Evolutionary conservation across 2,113 vertebrate species (phyloP).

Genomic region (Chelonoidis abingdonii): DNA sequence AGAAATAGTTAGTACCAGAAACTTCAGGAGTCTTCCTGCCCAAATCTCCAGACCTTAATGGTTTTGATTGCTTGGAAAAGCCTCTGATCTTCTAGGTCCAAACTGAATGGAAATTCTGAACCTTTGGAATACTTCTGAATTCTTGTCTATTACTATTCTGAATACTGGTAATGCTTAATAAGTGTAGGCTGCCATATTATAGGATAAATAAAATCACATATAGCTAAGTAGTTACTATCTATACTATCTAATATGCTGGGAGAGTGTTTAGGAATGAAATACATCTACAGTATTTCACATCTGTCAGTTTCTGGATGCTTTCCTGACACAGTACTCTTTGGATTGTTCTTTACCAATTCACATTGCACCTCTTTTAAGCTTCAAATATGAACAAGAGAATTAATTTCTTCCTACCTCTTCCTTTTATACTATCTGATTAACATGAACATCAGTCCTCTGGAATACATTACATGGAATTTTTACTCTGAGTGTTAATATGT

Average conservation of each 20-base stretch:
- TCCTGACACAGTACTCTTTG: slow-evolving; percentile 38
- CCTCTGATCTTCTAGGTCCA: not conserved
- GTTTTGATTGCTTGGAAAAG: not conserved
- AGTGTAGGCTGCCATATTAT: not conserved
- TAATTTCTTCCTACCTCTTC: slow-evolving; percentile 55
- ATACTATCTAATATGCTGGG: slow-evolving; percentile 9
- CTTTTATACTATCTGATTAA: slow-evolving; percentile 24
- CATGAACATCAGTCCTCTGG: not conserved
- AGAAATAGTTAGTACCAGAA: not conserved
- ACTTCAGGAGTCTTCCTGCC: not conserved
- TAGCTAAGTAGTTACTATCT: not conserved
- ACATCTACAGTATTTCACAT: slow-evolving; percentile 48
- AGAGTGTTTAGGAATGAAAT: not conserved
- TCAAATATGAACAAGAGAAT: slow-evolving; percentile 64
- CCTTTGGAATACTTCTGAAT: not conserved
- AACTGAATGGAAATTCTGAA: slow-evolving; percentile 12
- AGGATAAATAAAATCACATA: not conserved
- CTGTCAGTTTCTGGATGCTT: slow-evolving; percentile 53
- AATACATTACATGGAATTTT: not conserved
- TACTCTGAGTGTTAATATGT: not conserved
- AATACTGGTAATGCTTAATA: not conserved
- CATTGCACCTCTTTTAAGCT: slow-evolving; percentile 40
- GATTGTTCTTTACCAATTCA: slow-evolving; percentile 30
- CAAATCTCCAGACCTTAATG: not conserved
- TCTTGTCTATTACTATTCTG: not conserved